Evolutionary conservation across 23 tunicate species (phyloP).

Genomic region (Trididemnum miniatum): DNA sequence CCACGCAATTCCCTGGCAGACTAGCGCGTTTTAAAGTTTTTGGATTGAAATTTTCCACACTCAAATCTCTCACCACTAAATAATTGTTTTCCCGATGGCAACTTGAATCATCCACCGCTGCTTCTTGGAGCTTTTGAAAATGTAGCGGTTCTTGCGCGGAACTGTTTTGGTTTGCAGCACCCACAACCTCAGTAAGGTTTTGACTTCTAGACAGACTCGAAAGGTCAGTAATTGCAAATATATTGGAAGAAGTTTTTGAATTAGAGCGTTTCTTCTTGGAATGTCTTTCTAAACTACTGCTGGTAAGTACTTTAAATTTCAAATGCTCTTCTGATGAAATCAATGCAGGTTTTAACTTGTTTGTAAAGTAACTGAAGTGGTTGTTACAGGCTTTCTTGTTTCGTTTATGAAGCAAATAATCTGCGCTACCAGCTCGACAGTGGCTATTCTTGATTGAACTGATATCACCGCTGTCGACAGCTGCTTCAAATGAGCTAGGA

Average conservation of each 20-base stretch:
- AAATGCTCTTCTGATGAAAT: not conserved
- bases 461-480: constrained; percentile 6
- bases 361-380: not conserved
- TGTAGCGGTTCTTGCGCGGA: not conserved
- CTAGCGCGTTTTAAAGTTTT: too few species aligned
- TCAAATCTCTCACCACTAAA: not conserved
- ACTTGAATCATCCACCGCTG: not conserved
- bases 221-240: not conserved
- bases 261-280: not conserved
- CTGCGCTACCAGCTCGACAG: not conserved
- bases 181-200: not conserved
- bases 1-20: too few species aligned
- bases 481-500: constrained; percentile 41
- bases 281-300: not conserved
- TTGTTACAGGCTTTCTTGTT: not conserved
- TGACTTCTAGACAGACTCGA: not conserved
- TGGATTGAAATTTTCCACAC: too few species aligned
- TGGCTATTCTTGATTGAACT: not conserved
- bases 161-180: not conserved
- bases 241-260: not conserved
- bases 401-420: not conserved
- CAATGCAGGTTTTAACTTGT: not conserved
- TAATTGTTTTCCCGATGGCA: not conserved
- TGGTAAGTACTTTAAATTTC: not conserved
- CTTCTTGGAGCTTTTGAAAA: not conserved